Evolutionary conservation across 2,888 invertebrate genomes (phyloP), one percentile per base, ranked within the genome.

Genomic region (Cyaniris semiargus): DNA sequence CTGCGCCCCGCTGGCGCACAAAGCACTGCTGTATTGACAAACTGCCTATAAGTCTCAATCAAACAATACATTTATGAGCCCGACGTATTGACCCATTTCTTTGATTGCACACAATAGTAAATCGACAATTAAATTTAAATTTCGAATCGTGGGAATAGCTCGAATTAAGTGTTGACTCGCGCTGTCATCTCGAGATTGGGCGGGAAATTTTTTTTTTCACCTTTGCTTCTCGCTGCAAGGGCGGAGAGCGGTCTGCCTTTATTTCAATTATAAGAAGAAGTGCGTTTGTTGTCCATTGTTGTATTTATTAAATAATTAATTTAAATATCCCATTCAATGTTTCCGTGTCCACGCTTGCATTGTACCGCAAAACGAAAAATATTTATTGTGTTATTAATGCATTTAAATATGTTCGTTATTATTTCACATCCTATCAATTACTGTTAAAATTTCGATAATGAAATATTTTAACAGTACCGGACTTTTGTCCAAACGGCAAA

Each of bases 41-140:
- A 91, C 88, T 92, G 92, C 92, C 91, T 93, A 93, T 93, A 92
- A 89, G 86, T 90, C 90, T 87, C 90, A 87, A 91, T 90, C 91
- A 89, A 91, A 93, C 92, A 93, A 93, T 87, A 82, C 82, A 84
- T 86, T 86, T 86, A 88, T 84, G 86, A 86, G 86, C 87, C 90
- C 88, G 87, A 84, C 84, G 86, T 92, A 93, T 93, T 93, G 93
- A 93, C 93, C 92, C 86, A 90, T 93, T 93, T 92, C 92, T 92
- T 91, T 89, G 87, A 90, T 87, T 88, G 86, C 83, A 84, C 83
- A 90, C 89, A 91, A 91, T 90, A 86, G 87, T 86, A 83, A 83
- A 87, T 88, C 89, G 86, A 91, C 92, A 90, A 93, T 93, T 92
- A 89, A 91, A 92, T 90, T 90, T 89, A 87, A 89, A 91, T 90